A percentile compares a stretch with the other conserved stretches of the same genome.
Conservation (phyloP, 2,797 vertebrate genomes). For the Cryptoblepharus egeriae region DNA sequence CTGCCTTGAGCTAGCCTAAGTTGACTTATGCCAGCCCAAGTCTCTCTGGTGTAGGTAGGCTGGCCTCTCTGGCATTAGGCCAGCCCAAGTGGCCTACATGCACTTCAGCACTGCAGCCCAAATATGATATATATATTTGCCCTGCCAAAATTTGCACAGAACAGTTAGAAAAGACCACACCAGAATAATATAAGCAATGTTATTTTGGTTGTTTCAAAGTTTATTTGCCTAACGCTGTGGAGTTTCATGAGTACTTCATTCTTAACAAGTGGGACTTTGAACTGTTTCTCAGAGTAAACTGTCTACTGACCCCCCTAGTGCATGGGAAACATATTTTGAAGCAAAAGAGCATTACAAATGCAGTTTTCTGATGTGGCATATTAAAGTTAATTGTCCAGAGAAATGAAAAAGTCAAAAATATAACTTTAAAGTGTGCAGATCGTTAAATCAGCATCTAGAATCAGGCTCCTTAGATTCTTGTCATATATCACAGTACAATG, state of each 20-base stretch:
- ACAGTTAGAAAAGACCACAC: neutral
- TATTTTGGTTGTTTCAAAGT: neutral
- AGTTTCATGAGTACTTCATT: neutral
- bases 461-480: neutral
- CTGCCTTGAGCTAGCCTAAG: too few species aligned
- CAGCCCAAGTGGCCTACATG: too few species aligned
- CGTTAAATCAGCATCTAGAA: neutral
- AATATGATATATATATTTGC: neutral
- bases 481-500: neutral
- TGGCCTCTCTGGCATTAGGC: too few species aligned
- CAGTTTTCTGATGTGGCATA: neutral
- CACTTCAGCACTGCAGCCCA: too few species aligned
- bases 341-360: neutral
- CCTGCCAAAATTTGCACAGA: neutral
- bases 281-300: neutral
- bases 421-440: neutral
- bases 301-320: too few species aligned
- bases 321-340: neutral
- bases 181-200: neutral
- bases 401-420: neutral
- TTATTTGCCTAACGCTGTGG: neutral
- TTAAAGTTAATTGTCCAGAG: neutral
- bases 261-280: too few species aligned
- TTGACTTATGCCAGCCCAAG: too few species aligned
- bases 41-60: too few species aligned